These are phyloP conservation scores for Stramonita haemastoma DNA, from an alignment of 2,888 invertebrate species.

Conservation along the genomic window DNA sequence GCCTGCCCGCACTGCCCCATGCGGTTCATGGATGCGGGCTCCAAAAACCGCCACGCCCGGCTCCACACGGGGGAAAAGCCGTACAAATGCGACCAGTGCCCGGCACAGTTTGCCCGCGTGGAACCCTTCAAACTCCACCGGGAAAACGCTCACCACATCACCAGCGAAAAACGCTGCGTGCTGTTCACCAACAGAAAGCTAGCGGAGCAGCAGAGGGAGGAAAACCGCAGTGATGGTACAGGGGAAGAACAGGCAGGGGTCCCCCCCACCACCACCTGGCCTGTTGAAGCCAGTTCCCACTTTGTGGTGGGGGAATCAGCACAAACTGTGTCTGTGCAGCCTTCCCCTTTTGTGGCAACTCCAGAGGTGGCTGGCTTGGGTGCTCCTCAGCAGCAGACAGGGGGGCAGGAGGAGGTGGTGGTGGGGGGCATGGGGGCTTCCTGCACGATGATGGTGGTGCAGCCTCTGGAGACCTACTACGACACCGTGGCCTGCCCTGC, in stretches of 20 bases:
- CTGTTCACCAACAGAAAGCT: too few relatives aligned
- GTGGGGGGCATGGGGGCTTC: too few relatives aligned
- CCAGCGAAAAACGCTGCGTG: too few relatives aligned
- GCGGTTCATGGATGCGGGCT: background rate
- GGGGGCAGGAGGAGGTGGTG: too few relatives aligned
- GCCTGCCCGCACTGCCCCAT: slow-evolving; percentile 16
- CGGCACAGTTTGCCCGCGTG: slow-evolving; percentile 29
- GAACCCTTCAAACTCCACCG: background rate
- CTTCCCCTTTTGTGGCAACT: background rate
- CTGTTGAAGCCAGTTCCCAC: too few relatives aligned
- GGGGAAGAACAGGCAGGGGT: too few relatives aligned
- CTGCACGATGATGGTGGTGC: background rate
- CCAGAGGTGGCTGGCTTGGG: background rate
- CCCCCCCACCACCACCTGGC: too few relatives aligned
- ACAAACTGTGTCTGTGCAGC: background rate
- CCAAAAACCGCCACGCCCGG: slow-evolving; percentile 37
- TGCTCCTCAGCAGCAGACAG: background rate
- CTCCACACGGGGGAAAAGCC: slow-evolving; percentile 52
- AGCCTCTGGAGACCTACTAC: background rate
- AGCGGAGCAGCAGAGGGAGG: too few relatives aligned
- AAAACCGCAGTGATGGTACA: too few relatives aligned
- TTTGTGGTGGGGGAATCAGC: too few relatives aligned
- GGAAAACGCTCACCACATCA: background rate
- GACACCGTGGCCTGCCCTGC: background rate
- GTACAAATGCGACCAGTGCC: slow-evolving; percentile 46